These are phyloP conservation scores for Ahaetulla prasina DNA, from an alignment of 2,113 vertebrate genomes.

Conservation along the genomic window DNA sequence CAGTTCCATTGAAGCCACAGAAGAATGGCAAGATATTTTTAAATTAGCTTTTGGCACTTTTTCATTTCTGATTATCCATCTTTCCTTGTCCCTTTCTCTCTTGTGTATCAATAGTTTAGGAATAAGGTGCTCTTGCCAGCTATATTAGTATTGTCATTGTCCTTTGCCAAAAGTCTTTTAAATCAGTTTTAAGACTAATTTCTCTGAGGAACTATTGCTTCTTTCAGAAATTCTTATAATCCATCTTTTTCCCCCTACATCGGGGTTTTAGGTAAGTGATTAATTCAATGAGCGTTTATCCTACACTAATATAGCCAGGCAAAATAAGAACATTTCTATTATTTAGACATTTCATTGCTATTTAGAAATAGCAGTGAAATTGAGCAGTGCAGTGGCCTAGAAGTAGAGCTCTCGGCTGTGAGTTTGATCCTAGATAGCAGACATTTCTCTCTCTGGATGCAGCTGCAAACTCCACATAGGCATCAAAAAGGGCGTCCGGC, in stretches of 20 bases:
- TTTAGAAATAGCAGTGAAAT: not conserved
- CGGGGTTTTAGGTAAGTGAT: not conserved
- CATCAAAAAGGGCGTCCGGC: not conserved
- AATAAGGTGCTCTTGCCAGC: not conserved
- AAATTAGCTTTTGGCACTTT: not conserved
- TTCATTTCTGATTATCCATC: not conserved
- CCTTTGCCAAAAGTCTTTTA: not conserved
- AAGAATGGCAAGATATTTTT: conserved; percentile 82
- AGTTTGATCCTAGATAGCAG: not conserved
- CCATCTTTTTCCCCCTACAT: not conserved
- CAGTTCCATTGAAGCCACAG: conserved; percentile 82
- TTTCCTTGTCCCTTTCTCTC: not conserved
- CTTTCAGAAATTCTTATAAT: not conserved
- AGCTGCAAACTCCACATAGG: not conserved
- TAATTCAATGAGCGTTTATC: not conserved
- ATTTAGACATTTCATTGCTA: too few species aligned
- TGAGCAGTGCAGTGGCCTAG: not conserved
- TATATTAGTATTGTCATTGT: not conserved
- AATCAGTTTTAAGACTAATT: not conserved
- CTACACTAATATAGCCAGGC: not conserved
- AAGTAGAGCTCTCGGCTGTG: not conserved
- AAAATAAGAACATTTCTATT: not conserved
- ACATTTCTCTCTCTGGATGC: not conserved
- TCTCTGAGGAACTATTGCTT: not conserved
- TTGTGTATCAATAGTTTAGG: conserved; percentile 4